Conservation (phyloP, 2,888 invertebrate species). For the Dexiosoma caninum region DNA sequence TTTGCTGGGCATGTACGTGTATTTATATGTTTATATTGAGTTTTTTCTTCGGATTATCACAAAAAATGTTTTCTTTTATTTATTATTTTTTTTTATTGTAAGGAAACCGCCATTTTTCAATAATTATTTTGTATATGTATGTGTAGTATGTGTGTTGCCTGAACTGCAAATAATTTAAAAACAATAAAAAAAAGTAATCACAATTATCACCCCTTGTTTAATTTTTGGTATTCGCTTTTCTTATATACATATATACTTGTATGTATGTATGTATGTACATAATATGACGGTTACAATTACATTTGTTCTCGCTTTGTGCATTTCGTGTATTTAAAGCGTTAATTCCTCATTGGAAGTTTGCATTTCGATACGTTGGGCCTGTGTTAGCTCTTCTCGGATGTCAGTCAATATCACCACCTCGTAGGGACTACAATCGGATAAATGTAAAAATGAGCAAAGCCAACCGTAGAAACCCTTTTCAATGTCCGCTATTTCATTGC, state of each 20-base stretch:
- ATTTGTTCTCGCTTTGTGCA: not conserved
- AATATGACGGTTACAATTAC: slow-evolving; percentile 43
- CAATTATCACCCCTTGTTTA: slow-evolving; percentile 42
- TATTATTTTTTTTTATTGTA: slow-evolving; percentile 22
- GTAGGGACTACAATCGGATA: slow-evolving; percentile 87
- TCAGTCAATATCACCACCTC: slow-evolving; percentile 81
- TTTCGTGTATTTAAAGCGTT: slow-evolving; percentile 71
- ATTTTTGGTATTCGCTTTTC: not conserved
- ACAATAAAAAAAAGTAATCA: slow-evolving; percentile 21
- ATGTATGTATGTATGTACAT: no score
- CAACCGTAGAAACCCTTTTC: slow-evolving; percentile 90
- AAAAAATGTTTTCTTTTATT: no score
- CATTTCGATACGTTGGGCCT: slow-evolving; percentile 71
- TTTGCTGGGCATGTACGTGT: not conserved
- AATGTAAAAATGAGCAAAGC: slow-evolving; percentile 83
- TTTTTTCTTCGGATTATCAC: slow-evolving; percentile 47
- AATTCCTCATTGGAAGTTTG: slow-evolving; percentile 78
- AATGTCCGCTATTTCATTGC: slow-evolving; percentile 84
- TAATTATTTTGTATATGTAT: slow-evolving; percentile 24
- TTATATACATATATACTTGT: not conserved
- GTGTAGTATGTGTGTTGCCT: slow-evolving; percentile 39
- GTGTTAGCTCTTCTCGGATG: slow-evolving; percentile 73
- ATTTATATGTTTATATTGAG: slow-evolving; percentile 23
- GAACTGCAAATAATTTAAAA: slow-evolving; percentile 11
- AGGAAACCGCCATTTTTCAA: slow-evolving; percentile 51